These are phyloP conservation scores for Anhinga anhinga DNA, from an alignment of 2,113 vertebrate species.

Conservation along the genomic window DNA sequence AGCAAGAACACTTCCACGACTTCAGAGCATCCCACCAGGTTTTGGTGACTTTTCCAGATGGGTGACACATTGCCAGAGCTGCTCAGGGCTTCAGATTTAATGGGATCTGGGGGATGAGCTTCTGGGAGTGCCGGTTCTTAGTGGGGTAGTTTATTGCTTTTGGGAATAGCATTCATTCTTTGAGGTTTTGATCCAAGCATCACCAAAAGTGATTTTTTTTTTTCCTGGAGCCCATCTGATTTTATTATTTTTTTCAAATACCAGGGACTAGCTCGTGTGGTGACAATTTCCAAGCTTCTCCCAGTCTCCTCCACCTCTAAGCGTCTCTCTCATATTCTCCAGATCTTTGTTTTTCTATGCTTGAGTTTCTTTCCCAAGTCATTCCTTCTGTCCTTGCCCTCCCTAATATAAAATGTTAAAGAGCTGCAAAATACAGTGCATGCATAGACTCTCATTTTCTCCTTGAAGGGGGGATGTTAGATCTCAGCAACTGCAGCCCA, in stretches of 20 bases:
- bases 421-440: not conserved
- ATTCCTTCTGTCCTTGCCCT: not conserved
- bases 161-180: not conserved
- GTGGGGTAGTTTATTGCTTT: not conserved
- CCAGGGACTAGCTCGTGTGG: not conserved
- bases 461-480: not conserved
- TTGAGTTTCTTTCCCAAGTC: not conserved
- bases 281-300: not conserved
- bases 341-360: not conserved
- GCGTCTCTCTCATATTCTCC: not conserved
- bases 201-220: not conserved
- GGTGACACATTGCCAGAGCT: not conserved
- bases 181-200: not conserved
- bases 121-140: not conserved
- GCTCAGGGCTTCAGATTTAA: not conserved
- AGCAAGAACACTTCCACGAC: not conserved
- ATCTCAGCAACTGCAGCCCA: not conserved
- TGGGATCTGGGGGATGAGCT: not conserved
- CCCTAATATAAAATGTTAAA: not conserved
- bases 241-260: not conserved
- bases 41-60: not conserved
- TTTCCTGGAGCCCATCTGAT: not conserved
- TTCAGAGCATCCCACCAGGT: not conserved
- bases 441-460: not conserved
- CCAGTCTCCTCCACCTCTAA: not conserved